A percentile compares a stretch with the other conserved stretches of the same genome.
phyloP scores from a whole-genome alignment of 2,888 invertebrate genomes.

The Cosmorhoe ocellata region DNA sequence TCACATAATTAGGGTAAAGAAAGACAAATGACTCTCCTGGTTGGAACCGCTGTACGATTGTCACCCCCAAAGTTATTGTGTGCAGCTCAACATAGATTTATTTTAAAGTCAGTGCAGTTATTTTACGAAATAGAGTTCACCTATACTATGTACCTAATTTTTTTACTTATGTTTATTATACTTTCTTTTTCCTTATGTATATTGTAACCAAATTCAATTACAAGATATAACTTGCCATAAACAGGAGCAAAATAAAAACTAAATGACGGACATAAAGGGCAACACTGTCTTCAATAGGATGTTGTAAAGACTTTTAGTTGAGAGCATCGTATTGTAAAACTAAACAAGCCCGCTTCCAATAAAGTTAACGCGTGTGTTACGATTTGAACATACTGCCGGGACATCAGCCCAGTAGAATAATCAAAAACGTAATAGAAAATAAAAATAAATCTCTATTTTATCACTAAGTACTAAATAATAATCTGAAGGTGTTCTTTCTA shows the following conservation, averaged over 20 bases:
- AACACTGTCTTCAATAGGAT: slow-evolving; percentile 20
- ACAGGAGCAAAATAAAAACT: too few relatives aligned
- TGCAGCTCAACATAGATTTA: slow-evolving; percentile 24
- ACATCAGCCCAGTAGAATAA: too few relatives aligned
- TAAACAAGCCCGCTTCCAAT: slow-evolving; percentile 38
- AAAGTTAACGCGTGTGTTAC: slow-evolving; percentile 42
- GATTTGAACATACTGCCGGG: slow-evolving; percentile 20
- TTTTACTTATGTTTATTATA: too few relatives aligned
- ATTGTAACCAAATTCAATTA: too few relatives aligned
- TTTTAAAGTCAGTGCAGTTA: slow-evolving; percentile 14
- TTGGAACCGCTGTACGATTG: slow-evolving; percentile 38
- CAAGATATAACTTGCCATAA: too few relatives aligned
- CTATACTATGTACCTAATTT: too few relatives aligned
- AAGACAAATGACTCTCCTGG: slow-evolving; percentile 66
- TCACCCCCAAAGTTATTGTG: slow-evolving; percentile 33
- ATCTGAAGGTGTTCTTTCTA: too few relatives aligned
- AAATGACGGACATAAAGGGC: neutral
- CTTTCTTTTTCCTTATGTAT: too few relatives aligned
- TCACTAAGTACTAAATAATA: too few relatives aligned
- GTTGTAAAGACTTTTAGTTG: slow-evolving; percentile 35
- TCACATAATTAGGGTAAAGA: slow-evolving; percentile 70
- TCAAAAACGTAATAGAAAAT: too few relatives aligned
- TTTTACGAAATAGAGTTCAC: too few relatives aligned
- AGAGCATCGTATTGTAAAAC: slow-evolving; percentile 28
- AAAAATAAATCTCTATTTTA: too few relatives aligned